A percentile compares a stretch with the other conserved stretches of the same genome.
Evolutionary conservation across 2,797 vertebrate genomes (phyloP).

Genomic region (Malurus splendens): DNA sequence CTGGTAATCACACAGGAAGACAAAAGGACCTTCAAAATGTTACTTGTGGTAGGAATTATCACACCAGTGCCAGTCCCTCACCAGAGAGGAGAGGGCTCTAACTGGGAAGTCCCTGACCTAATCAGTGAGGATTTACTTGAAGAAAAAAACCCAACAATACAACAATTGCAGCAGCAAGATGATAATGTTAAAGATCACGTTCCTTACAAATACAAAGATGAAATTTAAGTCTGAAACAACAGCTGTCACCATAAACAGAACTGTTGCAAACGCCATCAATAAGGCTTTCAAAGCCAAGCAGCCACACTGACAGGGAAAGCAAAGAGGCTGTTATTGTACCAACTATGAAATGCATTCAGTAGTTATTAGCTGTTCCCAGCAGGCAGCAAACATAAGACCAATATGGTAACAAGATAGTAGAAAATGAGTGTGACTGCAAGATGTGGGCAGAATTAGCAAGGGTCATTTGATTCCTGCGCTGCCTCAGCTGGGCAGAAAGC

Average conservation of each 20-base stretch:
- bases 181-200: background rate
- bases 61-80: background rate
- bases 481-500: background rate
- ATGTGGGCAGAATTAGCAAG: constrained; percentile 21
- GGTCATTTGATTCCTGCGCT: background rate
- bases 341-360: background rate
- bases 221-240: constrained; percentile 32
- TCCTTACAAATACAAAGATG: background rate
- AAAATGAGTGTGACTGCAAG: constrained; percentile 20
- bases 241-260: constrained; percentile 36
- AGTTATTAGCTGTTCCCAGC: constrained; percentile 30
- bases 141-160: background rate
- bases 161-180: background rate
- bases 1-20: background rate
- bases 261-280: constrained; percentile 29
- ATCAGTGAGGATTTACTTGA: background rate
- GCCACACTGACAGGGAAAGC: background rate
- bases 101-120: background rate
- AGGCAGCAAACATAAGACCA: constrained; percentile 32
- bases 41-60: background rate
- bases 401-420: constrained; percentile 36
- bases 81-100: background rate
- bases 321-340: constrained; percentile 26
- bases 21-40: background rate
- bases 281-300: constrained; percentile 37